phyloP scores from a whole-genome alignment of 1,140 invertebrate genomes.

The Hyles vespertilio region DNA sequence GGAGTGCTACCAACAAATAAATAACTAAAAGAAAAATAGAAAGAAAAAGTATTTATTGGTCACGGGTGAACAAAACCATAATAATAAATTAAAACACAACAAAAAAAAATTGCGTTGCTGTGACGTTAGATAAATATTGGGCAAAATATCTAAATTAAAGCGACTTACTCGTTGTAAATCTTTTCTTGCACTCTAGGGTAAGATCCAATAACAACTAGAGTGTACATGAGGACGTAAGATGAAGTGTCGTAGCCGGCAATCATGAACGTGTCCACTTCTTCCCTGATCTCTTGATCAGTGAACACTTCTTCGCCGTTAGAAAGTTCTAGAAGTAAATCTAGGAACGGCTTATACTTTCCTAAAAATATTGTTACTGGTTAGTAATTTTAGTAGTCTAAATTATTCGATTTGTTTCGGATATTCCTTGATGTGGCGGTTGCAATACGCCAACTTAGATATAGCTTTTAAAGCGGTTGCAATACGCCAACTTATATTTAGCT shows the following conservation, averaged over 20 bases:
- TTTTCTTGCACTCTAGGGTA: slow-evolving; percentile 34
- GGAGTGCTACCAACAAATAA: background rate
- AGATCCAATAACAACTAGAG: slow-evolving; percentile 29
- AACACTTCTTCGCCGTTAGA: too few species aligned
- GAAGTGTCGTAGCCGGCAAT: slow-evolving; percentile 38
- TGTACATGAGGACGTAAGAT: slow-evolving; percentile 13
- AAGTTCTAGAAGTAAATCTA: too few species aligned
- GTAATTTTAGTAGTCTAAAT: too few species aligned
- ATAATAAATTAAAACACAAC: background rate
- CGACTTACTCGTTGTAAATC: slow-evolving; percentile 35
- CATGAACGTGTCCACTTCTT: slow-evolving; percentile 36
- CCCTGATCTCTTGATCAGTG: slow-evolving; percentile 5
- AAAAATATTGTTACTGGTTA: too few species aligned
- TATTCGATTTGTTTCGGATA: too few species aligned
- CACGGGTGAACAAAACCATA: background rate
- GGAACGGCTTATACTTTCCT: too few species aligned
- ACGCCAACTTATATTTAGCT: too few species aligned
- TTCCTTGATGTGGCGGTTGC: too few species aligned
- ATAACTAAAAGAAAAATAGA: background rate
- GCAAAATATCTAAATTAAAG: too few species aligned
- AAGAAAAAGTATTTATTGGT: too few species aligned
- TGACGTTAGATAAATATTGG: slow-evolving; percentile 3
- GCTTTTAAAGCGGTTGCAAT: too few species aligned
- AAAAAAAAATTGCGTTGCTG: background rate
- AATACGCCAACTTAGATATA: too few species aligned